Base-by-base conservation (phyloP, 2,797 vertebrate genomes). In the Dromococcyx pavoninus region DNA sequence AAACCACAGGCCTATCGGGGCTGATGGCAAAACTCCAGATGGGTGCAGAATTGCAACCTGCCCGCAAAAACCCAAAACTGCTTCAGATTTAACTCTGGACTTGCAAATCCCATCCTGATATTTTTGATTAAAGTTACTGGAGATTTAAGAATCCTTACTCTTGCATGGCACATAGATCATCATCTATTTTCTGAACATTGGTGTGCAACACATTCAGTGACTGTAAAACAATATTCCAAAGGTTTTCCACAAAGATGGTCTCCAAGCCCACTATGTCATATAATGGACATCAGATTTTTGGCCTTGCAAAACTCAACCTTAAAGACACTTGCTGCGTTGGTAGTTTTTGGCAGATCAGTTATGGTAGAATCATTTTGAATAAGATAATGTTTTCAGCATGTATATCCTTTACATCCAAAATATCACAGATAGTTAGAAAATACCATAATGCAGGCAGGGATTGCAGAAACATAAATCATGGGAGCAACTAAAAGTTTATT, bases 271-370 rank as follows among this genome's bases (percentile, higher is more conserved):
- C 91, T 90, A 90, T 94, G 86, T 94, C 95, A 94, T 87, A 74
- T 94, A 96, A 95, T 77, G 80, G 89, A 96, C 96, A 94, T 94
- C 95, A 96, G 93, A 94, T 93, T 96, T 96, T 83, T 94, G 93
- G 95, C 86, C 69, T 90, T 91, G 75, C 69, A 67, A 76, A 90
- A 24, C 16, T 91, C 50, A 79, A 35, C 71, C 75, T 94, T 91
- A 77, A 85, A 85, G 72, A 90, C 65, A 62, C 90, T 96, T 89
- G 88, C 60, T 83, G 11, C 37, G 74, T 51, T 97, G 91, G 96
- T 93, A 94, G 94, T 11, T 96, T 94, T 82, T 82, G 84, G 83
- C 88, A 93, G 72, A 93, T 80, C 78, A 32, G 73, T 93, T 96
- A 85, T 33, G 62, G 86, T 89, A 95, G 91, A 94, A 91, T 87